Percentiles rank a stretch among this genome's conserved stretches.
phyloP scores from a whole-genome alignment of 2,888 invertebrate genomes.

The Ornithoptera priamus region DNA sequence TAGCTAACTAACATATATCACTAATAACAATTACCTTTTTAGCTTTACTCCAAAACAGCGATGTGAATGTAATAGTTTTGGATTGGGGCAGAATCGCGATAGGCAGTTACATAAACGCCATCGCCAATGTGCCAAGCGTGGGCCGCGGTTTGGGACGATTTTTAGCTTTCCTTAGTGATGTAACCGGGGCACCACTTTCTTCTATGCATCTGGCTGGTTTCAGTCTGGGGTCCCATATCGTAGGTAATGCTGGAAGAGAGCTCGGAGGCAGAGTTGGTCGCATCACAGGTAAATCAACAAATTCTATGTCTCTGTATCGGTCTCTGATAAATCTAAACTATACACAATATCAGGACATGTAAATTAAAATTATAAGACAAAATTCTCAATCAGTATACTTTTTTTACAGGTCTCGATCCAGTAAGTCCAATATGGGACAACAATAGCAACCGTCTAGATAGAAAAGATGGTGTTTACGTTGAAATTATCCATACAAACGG shows the following conservation, averaged over 20 bases:
- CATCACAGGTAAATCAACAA: conserved; percentile 53
- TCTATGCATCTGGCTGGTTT: conserved; percentile 38
- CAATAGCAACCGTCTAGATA: conserved; percentile 41
- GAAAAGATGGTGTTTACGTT: conserved; percentile 59
- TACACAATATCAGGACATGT: too few relatives aligned
- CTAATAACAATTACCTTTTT: not conserved
- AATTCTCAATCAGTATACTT: not conserved
- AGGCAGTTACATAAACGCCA: conserved; percentile 53
- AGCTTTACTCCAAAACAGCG: not conserved
- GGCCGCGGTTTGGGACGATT: conserved; percentile 67
- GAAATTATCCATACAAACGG: conserved; percentile 72
- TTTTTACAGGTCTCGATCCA: not conserved
- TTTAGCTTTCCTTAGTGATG: conserved; percentile 45
- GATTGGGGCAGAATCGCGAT: conserved; percentile 42
- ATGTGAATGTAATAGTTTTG: not conserved
- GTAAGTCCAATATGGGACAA: conserved; percentile 43
- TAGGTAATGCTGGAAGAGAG: conserved; percentile 61
- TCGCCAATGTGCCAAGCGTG: conserved; percentile 53
- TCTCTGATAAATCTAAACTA: too few relatives aligned
- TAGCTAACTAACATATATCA: not conserved
- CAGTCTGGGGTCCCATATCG: conserved; percentile 72
- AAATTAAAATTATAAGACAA: not conserved
- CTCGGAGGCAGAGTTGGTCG: conserved; percentile 56
- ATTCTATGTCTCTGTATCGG: too few relatives aligned
- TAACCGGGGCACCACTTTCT: not conserved